Evolutionary conservation across 2,113 vertebrate genomes (phyloP).

Genomic region (Gorsachius goisagi): DNA sequence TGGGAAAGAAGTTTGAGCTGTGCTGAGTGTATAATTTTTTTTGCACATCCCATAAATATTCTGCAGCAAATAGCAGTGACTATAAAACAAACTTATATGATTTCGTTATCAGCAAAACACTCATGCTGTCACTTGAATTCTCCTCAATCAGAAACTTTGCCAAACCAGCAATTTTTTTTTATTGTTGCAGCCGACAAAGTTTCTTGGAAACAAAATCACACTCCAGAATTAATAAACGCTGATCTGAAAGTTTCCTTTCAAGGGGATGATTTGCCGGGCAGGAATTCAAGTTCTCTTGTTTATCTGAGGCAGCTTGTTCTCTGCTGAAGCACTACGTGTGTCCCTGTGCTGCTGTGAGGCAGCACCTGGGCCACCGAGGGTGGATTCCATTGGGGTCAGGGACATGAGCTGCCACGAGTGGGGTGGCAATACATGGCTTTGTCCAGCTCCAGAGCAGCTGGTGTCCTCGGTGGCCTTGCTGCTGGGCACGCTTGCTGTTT

Average conservation of each 20-base stretch:
- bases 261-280: constrained; percentile 16
- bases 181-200: constrained; percentile 29
- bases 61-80: not conserved
- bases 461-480: not conserved
- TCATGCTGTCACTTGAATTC: constrained; percentile 17
- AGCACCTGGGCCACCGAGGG: not conserved
- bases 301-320: not conserved
- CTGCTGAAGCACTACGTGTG: not conserved
- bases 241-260: constrained; percentile 35
- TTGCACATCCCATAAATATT: not conserved
- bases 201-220: constrained; percentile 36
- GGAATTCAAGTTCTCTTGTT: constrained; percentile 4
- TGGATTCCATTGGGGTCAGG: not conserved
- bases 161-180: constrained; percentile 17
- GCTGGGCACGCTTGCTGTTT: not conserved
- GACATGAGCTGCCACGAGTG: not conserved
- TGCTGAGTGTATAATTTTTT: not conserved
- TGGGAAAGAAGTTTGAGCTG: not conserved
- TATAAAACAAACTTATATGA: not conserved
- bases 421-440: not conserved
- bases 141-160: constrained; percentile 28
- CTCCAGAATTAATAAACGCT: constrained; percentile 30
- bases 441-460: not conserved
- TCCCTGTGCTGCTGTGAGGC: not conserved
- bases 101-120: not conserved